phyloP scores from a whole-genome alignment of 2,797 vertebrate species.

The Melanogrammus aeglefinus region DNA sequence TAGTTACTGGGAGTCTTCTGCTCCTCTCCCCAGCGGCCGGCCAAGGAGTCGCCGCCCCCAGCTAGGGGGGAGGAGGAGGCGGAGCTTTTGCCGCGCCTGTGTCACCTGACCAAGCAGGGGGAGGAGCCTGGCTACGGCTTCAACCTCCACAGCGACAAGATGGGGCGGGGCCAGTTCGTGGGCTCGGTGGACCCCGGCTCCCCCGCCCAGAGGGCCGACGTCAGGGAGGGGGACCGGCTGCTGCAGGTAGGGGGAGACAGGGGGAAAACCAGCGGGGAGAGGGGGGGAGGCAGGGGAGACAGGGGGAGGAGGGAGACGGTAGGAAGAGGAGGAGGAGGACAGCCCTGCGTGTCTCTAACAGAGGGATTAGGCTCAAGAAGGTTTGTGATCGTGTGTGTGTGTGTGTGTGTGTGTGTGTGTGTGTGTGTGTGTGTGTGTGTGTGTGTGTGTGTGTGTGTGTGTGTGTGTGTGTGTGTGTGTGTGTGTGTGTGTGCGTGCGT shows the following conservation, averaged over 20 bases:
- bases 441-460: constrained; percentile 5
- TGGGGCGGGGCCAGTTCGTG: constrained; percentile 84
- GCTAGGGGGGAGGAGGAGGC: constrained; percentile 26
- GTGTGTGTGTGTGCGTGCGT: background rate
- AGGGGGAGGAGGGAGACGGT: background rate
- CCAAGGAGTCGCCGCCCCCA: too few relatives aligned
- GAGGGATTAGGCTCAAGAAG: background rate
- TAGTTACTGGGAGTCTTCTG: too few relatives aligned
- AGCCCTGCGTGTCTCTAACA: constrained; percentile 3
- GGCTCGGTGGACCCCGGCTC: constrained; percentile 86
- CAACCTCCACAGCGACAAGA: constrained; percentile 91
- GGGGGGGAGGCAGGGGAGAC: background rate
- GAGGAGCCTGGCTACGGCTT: constrained; percentile 87
- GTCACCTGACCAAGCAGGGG: constrained; percentile 80
- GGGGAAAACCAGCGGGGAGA: background rate
- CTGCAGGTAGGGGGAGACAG: constrained; percentile 76
- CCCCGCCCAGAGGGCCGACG: constrained; percentile 77
- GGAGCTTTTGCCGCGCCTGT: constrained; percentile 84
- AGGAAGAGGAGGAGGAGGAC: constrained; percentile 9
- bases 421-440: background rate
- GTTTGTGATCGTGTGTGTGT: background rate
- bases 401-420: constrained; percentile 1
- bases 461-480: constrained; percentile 5
- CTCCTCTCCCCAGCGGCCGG: too few relatives aligned
- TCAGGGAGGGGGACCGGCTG: constrained; percentile 84